Conservation (phyloP, 2,797 vertebrate species). For the Neosilurus mollespiculum region DNA sequence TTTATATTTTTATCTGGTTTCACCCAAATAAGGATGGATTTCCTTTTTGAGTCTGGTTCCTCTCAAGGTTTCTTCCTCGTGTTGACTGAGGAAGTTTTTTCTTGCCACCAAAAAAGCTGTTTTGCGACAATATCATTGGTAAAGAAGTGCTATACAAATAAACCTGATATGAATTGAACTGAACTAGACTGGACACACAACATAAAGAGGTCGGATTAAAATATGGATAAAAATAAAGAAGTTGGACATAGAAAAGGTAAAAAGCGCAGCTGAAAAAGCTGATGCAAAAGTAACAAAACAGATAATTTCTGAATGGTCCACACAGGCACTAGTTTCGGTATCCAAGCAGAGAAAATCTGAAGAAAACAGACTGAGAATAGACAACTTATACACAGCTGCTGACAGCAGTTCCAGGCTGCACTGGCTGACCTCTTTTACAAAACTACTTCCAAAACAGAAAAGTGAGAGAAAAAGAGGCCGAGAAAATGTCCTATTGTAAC, state of each 20-base stretch:
- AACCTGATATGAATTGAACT: too few relatives aligned
- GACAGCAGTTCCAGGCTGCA: constrained; percentile 54
- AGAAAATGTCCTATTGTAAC: constrained; percentile 54
- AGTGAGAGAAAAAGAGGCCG: constrained; percentile 26
- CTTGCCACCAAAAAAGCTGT: too few relatives aligned
- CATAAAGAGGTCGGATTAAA: not conserved
- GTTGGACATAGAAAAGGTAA: not conserved
- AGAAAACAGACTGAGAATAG: constrained; percentile 40
- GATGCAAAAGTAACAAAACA: not conserved
- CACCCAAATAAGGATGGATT: too few relatives aligned
- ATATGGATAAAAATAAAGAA: not conserved
- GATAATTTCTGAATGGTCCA: not conserved
- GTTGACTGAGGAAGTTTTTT: too few relatives aligned
- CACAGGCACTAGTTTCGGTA: not conserved
- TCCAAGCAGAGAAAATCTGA: not conserved
- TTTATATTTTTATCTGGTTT: too few relatives aligned
- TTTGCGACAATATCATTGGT: too few relatives aligned
- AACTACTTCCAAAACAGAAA: constrained; percentile 51
- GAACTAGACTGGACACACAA: not conserved
- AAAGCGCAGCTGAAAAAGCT: not conserved
- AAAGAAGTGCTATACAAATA: too few relatives aligned
- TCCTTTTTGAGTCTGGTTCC: too few relatives aligned
- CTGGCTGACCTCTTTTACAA: constrained; percentile 57
- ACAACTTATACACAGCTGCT: constrained; percentile 52
- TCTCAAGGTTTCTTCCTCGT: too few relatives aligned